Evolutionary conservation across 2,888 invertebrate genomes (phyloP).

Genomic region (Platycheirus albimanus): DNA sequence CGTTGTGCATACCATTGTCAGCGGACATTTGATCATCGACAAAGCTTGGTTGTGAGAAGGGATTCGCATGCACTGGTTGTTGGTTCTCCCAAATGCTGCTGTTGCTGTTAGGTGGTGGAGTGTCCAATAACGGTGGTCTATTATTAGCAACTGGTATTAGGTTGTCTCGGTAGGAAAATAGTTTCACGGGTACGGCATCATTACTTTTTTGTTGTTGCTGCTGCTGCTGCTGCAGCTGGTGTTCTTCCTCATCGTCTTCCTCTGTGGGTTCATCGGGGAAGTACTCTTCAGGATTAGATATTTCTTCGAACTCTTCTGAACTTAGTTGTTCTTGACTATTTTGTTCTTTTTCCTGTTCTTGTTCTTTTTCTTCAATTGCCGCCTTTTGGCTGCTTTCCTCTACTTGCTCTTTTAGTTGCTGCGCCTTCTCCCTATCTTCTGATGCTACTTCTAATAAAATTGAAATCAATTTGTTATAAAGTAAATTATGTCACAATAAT

Average conservation of each 20-base stretch:
- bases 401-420: not conserved
- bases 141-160: constrained; percentile 60
- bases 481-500: not conserved
- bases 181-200: constrained; percentile 1
- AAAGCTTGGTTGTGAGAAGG: constrained; percentile 39
- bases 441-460: constrained; percentile 68
- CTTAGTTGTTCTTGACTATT: constrained; percentile 16
- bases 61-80: constrained; percentile 37
- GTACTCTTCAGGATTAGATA: constrained; percentile 29
- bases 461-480: constrained; percentile 36
- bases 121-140: constrained; percentile 62
- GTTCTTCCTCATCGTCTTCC: constrained; percentile 22
- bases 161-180: constrained; percentile 56
- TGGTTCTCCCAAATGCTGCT: constrained; percentile 52
- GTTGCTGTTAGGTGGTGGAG: constrained; percentile 48
- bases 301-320: constrained; percentile 43
- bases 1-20: constrained; percentile 45
- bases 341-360: constrained; percentile 35
- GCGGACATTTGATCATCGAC: constrained; percentile 33
- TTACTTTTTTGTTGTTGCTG: not conserved
- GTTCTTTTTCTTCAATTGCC: not conserved
- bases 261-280: constrained; percentile 30
- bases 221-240: no score
- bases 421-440: constrained; percentile 31
- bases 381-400: not conserved